Evolutionary conservation across 1,140 invertebrate genomes (phyloP).

Genomic region (Macrostomum lignano): DNA sequence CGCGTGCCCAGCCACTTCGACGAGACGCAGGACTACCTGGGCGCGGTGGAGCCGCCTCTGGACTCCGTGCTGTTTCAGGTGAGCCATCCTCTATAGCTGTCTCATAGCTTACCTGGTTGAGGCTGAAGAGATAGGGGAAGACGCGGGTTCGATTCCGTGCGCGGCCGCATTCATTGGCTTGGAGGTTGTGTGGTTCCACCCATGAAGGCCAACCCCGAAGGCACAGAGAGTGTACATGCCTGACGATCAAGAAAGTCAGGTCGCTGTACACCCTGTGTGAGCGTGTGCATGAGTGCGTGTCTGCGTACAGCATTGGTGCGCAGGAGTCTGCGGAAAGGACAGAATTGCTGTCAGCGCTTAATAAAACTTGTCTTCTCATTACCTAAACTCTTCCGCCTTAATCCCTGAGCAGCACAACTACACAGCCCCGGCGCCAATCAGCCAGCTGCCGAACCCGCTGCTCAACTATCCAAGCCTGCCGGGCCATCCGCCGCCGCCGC

Average conservation of each 20-base stretch:
- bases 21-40: conserved; percentile 66
- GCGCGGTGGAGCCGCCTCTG: conserved; percentile 66
- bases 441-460: background rate
- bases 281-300: too few species aligned
- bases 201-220: too few species aligned
- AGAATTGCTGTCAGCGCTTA: background rate
- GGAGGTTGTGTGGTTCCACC: too few species aligned
- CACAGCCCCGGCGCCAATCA: too few species aligned
- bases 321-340: too few species aligned
- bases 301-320: too few species aligned
- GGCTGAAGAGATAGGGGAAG: conserved; percentile 4
- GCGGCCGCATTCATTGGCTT: too few species aligned
- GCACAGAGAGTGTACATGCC: too few species aligned
- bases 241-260: too few species aligned
- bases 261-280: too few species aligned
- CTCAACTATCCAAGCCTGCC: background rate
- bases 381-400: background rate
- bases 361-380: background rate
- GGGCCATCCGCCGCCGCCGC: too few species aligned
- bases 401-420: background rate
- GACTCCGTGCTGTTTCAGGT: conserved; percentile 50
- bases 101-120: conserved; percentile 10
- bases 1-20: conserved; percentile 34
- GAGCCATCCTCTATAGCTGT: conserved; percentile 43
- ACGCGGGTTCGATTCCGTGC: background rate